phyloP scores from a whole-genome alignment of 2,888 invertebrate species.

The Sinhomidia bicolor region DNA sequence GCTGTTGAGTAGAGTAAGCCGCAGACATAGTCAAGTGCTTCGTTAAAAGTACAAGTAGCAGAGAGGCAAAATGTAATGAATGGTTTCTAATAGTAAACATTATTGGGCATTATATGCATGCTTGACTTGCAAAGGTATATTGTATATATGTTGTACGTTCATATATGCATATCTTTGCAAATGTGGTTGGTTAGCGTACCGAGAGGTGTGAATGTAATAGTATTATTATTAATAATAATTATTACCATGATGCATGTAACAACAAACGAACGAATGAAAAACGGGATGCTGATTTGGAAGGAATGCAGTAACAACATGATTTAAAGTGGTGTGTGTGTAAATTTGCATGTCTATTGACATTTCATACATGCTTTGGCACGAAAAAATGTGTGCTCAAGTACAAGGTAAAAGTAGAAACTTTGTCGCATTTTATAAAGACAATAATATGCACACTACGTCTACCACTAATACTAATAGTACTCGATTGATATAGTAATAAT shows the following conservation, averaged over 20 bases:
- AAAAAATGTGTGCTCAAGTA: slow-evolving; percentile 6
- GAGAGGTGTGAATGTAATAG: slow-evolving; percentile 21
- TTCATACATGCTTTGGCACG: slow-evolving; percentile 16
- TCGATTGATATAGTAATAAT: neutral
- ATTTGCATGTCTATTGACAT: slow-evolving; percentile 49
- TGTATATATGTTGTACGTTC: too few relatives aligned
- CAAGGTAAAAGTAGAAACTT: slow-evolving; percentile 38
- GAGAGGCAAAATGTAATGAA: too few relatives aligned
- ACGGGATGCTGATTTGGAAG: neutral
- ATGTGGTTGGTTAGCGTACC: neutral
- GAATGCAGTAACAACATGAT: too few relatives aligned
- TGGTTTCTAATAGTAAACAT: too few relatives aligned
- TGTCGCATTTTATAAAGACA: neutral
- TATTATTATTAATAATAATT: slow-evolving; percentile 12
- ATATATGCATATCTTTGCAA: too few relatives aligned
- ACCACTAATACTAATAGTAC: too few relatives aligned
- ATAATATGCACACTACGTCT: too few relatives aligned
- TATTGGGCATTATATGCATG: neutral
- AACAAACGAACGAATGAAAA: neutral
- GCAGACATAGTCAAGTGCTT: neutral
- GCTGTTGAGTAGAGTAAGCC: neutral
- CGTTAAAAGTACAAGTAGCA: neutral
- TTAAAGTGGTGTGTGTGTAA: neutral
- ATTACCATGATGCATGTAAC: slow-evolving; percentile 7
- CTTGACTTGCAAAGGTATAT: neutral